Evolutionary conservation across 2,797 vertebrate genomes (phyloP), one percentile per base, ranked within the genome.

Genomic region (Arctocebus calabarensis): DNA sequence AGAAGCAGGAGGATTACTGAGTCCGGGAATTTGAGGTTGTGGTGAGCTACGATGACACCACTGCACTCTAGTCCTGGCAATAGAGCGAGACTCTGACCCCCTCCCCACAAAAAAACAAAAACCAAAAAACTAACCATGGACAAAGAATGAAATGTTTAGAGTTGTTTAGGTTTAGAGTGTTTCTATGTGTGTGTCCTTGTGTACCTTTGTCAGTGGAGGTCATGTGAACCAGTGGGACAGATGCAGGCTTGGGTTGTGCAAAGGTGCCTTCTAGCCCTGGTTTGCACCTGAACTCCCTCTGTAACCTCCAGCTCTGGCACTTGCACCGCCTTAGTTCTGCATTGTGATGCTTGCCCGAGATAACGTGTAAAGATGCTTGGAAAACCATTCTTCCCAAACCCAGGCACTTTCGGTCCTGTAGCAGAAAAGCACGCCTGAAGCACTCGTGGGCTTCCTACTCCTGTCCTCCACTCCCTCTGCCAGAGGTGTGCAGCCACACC

Each of bases 371-470:
- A 94, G 70, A 64, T 27, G 19, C 48, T 82, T 82, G 48, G 64
- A 62, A 77, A 90, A 59, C 11, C 3, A 1, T 93, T 78, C 82
- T 73, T 2, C 70, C 40, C 25, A 62, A 45, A 32, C 59, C 29
- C 23, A 88, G 34, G 29, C 37, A 27, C 40, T n/a, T 62, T n/a
- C 1, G 57, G 68, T 71, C 20, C 52, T 4, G 1, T 10, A 5
- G 81, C 6, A 43, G 61, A 13, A 17, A 27, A 14, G 71, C 74
- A 40, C 43, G 17, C 34, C 68, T 5, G 37, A 73, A 48, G 19
- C 6, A 4, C 4, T 2, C 9, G 13, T 3, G 4, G 0, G 34
- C 29, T 29, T 12, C 20, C 7, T 6, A 5, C 17, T 20, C 45
- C 32, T 19, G 13, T 3, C 32, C 45, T n/a, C 45, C 74, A 32